These are phyloP conservation scores for Megaptera novaeangliae DNA, from an alignment of 2,113 vertebrate species.

Conservation along the genomic window DNA sequence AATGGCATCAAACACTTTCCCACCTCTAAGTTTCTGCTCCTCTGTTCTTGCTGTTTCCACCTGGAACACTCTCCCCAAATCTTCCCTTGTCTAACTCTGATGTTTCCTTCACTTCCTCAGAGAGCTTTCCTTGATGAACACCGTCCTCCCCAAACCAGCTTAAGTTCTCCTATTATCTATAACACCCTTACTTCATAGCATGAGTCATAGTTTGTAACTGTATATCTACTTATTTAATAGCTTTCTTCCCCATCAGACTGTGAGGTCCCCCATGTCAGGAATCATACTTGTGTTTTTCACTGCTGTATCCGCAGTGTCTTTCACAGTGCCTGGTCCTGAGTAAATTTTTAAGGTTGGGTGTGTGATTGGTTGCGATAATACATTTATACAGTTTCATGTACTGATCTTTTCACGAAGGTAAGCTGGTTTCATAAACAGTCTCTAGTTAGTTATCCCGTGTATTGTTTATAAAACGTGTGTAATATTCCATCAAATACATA, in stretches of 20 bases:
- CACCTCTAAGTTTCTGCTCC: background rate
- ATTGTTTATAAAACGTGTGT: background rate
- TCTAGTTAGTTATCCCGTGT: background rate
- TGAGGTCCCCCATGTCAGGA: background rate
- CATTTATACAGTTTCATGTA: background rate
- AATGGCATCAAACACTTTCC: background rate
- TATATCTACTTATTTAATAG: background rate
- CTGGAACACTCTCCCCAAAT: accelerated
- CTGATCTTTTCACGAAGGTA: background rate
- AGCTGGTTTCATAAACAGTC: background rate
- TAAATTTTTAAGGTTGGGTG: background rate
- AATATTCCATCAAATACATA: background rate
- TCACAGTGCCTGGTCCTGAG: background rate
- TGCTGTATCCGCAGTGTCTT: background rate
- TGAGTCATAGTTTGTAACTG: background rate
- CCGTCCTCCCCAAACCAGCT: background rate
- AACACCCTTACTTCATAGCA: background rate
- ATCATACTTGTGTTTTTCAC: background rate
- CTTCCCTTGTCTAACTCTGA: background rate
- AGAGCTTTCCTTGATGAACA: background rate
- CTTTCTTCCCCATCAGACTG: background rate
- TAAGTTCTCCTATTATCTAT: background rate
- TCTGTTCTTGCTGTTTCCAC: background rate
- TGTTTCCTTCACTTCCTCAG: background rate
- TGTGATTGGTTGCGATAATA: background rate